Base-by-base conservation (phyloP, 1,140 invertebrate genomes). In the Dreissena polymorpha region DNA sequence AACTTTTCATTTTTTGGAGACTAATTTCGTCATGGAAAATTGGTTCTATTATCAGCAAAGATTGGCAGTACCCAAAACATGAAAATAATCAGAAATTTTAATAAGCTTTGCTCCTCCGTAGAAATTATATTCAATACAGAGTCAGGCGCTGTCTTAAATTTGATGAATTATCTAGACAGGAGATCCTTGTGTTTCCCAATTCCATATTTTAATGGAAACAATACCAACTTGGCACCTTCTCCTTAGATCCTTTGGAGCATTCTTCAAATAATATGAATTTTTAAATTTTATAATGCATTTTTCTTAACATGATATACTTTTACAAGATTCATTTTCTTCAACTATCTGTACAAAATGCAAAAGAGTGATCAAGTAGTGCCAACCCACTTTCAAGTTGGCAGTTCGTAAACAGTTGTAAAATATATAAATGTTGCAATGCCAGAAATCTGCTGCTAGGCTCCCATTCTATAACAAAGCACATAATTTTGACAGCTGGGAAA, bases 41-140 rank as follows among this genome's bases (percentile, higher is more conserved):
- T 78, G 76, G 64, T 78, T 70, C 76, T 53, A 78, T 78, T 78
- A 78, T 78, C 76, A 68, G 55, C 63, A 69, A 68, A 78, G 65
- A 78, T 78, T 78, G 76, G 76, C 67, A 50, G 51, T 64, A 81
- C 78, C 78, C 78, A 53, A 78, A 78, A 78, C 76, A 78, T 78
- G 65, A 65, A 67, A 69, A 78, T 81, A 73, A 81, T 81, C 78
- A 81, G 78, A 81, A 81, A 81, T 81, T 72, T 57, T 81, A 81
- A 81, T 81, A 81, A 72, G 68, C 71, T 29, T 29, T 65, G 53
- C 25, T 67, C 13, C 53, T 64, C 49, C 39, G 53, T 23, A 78
- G 76, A 78, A 69, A 78, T 78, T 78, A 69, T 53, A 78, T 60
- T 60, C 57, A 60, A 60, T 60, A 23, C 21, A 18, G 57, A 39